phyloP scores from a whole-genome alignment of 2,888 invertebrate genomes.

The Dasysyrphus tricinctus region DNA sequence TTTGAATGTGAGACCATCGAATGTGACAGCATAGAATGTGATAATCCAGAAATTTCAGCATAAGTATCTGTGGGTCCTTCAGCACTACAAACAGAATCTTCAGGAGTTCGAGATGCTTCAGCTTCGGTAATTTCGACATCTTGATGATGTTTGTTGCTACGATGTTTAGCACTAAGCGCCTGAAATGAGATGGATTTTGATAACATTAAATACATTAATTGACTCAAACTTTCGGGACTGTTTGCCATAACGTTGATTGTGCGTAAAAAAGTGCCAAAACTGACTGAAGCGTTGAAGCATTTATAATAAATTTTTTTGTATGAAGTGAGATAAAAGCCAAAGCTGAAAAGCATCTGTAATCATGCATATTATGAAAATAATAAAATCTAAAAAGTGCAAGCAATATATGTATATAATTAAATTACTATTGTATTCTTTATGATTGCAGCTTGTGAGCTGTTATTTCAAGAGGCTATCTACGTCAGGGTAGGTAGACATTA shows the following conservation, averaged over 20 bases:
- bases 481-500: not conserved
- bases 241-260: slow-evolving; percentile 67
- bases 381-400: slow-evolving; percentile 53
- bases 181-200: slow-evolving; percentile 80
- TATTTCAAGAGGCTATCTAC: slow-evolving; percentile 24
- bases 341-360: slow-evolving; percentile 34
- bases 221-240: slow-evolving; percentile 43
- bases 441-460: slow-evolving; percentile 1
- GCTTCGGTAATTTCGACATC: slow-evolving; percentile 89
- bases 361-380: slow-evolving; percentile 51
- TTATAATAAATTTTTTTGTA: slow-evolving; percentile 10
- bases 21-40: slow-evolving; percentile 82
- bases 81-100: slow-evolving; percentile 95
- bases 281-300: slow-evolving; percentile 64
- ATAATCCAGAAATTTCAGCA: slow-evolving; percentile 83
- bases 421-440: not conserved
- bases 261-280: slow-evolving; percentile 68
- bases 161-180: slow-evolving; percentile 91
- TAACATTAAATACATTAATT: slow-evolving; percentile 61
- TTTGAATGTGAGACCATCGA: slow-evolving; percentile 81
- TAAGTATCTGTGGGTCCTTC: slow-evolving; percentile 89
- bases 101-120: slow-evolving; percentile 93
- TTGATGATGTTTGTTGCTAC: slow-evolving; percentile 85
- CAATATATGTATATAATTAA: slow-evolving; percentile 9
- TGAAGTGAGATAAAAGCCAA: slow-evolving; percentile 35